Conservation (phyloP, 2,113 vertebrate species). For the Empidonax traillii region DNA sequence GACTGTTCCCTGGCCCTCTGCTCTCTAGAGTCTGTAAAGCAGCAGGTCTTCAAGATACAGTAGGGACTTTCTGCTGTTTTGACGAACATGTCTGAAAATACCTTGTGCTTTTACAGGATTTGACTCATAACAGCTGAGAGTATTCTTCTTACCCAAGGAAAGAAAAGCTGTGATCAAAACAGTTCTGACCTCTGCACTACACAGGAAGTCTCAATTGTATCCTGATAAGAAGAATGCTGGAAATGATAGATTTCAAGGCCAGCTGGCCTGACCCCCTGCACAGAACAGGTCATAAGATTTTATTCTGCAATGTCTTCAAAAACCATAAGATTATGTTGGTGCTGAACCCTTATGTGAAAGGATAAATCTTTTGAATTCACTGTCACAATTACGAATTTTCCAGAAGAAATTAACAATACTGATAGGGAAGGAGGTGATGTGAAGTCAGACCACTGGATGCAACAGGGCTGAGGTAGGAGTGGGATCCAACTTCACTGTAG, state of each 20-base stretch:
- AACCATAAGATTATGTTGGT: not conserved
- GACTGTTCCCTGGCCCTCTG: not conserved
- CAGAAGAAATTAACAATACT: not conserved
- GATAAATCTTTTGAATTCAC: not conserved
- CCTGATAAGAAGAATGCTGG: not conserved
- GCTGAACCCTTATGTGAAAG: not conserved
- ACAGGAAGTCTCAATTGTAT: not conserved
- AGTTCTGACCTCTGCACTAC: not conserved
- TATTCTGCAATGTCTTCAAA: not conserved
- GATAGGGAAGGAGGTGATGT: not conserved
- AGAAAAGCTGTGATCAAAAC: constrained; percentile 2
- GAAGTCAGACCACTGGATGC: not conserved
- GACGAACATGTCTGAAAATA: not conserved
- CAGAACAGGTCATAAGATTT: not conserved
- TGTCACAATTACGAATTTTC: not conserved
- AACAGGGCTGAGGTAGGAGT: not conserved
- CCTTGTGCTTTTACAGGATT: not conserved
- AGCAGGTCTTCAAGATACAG: not conserved
- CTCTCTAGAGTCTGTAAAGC: not conserved
- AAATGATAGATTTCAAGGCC: constrained; percentile 1
- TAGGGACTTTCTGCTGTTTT: not conserved
- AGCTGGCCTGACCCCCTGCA: not conserved
- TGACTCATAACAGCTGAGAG: not conserved
- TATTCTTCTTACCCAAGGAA: not conserved
- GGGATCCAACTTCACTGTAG: not conserved